Evolutionary conservation across 2,113 vertebrate genomes (phyloP).

Genomic region (Leptobrachium ailaonicum): DNA sequence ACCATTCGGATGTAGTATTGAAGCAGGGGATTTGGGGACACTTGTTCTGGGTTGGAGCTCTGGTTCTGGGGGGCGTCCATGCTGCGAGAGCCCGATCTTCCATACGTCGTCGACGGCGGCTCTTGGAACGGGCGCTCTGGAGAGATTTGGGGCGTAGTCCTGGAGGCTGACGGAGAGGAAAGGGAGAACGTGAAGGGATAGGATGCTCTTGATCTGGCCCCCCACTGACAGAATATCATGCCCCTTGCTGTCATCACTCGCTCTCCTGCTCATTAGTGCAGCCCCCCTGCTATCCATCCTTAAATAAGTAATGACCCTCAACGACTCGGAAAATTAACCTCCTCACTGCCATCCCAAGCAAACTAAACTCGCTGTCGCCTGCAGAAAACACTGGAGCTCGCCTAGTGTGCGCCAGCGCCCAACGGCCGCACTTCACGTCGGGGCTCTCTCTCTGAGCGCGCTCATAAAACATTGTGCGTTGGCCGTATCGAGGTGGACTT

Average conservation of each 20-base stretch:
- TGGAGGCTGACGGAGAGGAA: background rate
- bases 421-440: no score
- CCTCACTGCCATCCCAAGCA: background rate
- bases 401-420: no score
- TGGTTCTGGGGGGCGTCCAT: conserved; percentile 1
- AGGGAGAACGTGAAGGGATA: background rate
- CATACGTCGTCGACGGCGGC: conserved; percentile 21
- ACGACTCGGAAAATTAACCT: conserved; percentile 1
- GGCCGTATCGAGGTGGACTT: no score
- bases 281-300: conserved; percentile 3
- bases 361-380: no score
- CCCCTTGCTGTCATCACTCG: background rate
- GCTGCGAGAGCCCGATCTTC: background rate
- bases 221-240: conserved; percentile 3
- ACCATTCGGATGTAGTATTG: conserved; percentile 62
- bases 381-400: no score
- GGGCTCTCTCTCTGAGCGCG: no score
- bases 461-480: no score
- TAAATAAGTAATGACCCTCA: conserved; percentile 27
- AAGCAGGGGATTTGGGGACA: conserved; percentile 50
- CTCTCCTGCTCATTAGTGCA: conserved; percentile 27
- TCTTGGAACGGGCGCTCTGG: conserved; percentile 58
- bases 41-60: conserved; percentile 1
- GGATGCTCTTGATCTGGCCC: conserved; percentile 7
- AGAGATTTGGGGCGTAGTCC: background rate